phyloP scores from a whole-genome alignment of 2,888 invertebrate genomes.

The Petrophora chlorosata region DNA sequence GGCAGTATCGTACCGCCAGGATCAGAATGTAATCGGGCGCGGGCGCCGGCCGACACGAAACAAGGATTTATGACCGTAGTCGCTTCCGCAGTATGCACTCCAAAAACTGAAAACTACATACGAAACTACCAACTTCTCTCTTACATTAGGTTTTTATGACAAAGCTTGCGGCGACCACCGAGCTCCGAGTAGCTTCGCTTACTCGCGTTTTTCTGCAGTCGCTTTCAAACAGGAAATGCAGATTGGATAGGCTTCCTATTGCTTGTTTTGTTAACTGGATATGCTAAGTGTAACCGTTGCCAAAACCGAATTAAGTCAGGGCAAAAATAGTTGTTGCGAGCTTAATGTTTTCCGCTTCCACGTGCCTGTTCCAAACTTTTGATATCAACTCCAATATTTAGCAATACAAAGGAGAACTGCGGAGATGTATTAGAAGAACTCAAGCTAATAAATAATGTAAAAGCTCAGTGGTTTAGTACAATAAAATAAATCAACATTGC shows the following conservation, averaged over 20 bases:
- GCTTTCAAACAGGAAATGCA: slow-evolving; percentile 27
- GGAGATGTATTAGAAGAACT: not conserved
- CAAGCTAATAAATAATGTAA: slow-evolving; percentile 12
- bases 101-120: slow-evolving; percentile 54
- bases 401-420: not conserved
- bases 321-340: slow-evolving; percentile 3
- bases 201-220: slow-evolving; percentile 31
- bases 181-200: slow-evolving; percentile 19
- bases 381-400: not conserved
- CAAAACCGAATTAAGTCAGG: slow-evolving; percentile 27
- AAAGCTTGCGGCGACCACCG: slow-evolving; percentile 25
- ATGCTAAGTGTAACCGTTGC: slow-evolving; percentile 30
- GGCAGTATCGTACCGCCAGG: slow-evolving; percentile 40
- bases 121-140: slow-evolving; percentile 41
- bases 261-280: slow-evolving; percentile 26
- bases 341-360: not conserved
- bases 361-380: not conserved
- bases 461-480: slow-evolving; percentile 26
- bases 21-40: slow-evolving; percentile 56
- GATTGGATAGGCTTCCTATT: slow-evolving; percentile 32
- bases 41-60: slow-evolving; percentile 46
- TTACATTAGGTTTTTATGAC: slow-evolving; percentile 49
- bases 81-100: slow-evolving; percentile 55
- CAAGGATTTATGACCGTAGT: slow-evolving; percentile 53
- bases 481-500: slow-evolving; percentile 33